Evolutionary conservation across 2,797 vertebrate species (phyloP), one percentile per base, ranked within the genome.

Genomic region (Nannoperca obscura): DNA sequence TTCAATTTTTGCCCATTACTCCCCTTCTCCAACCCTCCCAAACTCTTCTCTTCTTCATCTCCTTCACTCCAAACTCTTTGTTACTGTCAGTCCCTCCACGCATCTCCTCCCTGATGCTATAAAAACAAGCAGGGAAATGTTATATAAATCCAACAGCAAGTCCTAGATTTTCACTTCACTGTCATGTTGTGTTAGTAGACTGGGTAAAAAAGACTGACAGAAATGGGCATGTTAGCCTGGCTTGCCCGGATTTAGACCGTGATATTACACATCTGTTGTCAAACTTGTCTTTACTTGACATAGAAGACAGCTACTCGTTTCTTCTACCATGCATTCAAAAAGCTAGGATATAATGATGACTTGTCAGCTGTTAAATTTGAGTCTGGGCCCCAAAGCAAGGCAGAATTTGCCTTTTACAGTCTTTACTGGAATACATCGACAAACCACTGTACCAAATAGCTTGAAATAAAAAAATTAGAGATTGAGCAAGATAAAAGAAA

Each of bases 171-270:
- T 77, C 65, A 59, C 57, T 76, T 75, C 44, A 27, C 79, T 85
- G 82, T 86, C 87, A 89, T 65, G 67, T 77, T 71, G 49, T 46
- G 74, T 88, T 84, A 78, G 76, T 27, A 76, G 73, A 83, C 40
- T 57, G 46, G 34, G 73, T n/a, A n/a, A 58, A 59, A 62, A 74
- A 32, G 32, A 82, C 74, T 73, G 87, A 86, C 77, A 82, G 74
- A 81, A 71, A 78, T 44, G 57, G 50, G 58, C 83, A 82, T 83
- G 53, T 79, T 53, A 71, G 63, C 65, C 73, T 11, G 50, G 36
- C 75, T 81, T 75, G 57, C 53, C 74, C 17, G 40, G 66, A 75
- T 83, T 74, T 61, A 65, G 15, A 70, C 49, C 5, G 0, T 64
- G 65, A 78, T 65, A 71, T 82, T 69, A 75, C 54, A 71, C 58